Evolutionary conservation across 2,797 vertebrate species (phyloP).

Genomic region (Lagorchestes hirsutus): DNA sequence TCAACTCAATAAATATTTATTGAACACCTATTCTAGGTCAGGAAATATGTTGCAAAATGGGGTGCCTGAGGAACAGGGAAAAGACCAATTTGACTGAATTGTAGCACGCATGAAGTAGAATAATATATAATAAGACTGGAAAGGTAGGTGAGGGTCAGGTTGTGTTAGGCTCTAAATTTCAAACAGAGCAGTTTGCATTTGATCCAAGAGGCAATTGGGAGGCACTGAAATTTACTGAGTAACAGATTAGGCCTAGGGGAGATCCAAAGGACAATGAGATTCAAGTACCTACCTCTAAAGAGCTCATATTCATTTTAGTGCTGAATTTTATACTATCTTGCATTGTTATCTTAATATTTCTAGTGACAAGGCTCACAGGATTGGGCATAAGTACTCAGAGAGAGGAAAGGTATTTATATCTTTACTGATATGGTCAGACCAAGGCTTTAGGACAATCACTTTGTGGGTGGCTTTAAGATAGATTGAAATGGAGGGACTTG

Average conservation of each 20-base stretch:
- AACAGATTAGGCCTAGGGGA: background rate
- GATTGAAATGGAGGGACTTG: background rate
- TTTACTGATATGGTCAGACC: background rate
- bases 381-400: no score
- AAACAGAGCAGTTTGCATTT: background rate
- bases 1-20: background rate
- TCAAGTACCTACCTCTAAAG: background rate
- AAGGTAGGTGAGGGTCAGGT: background rate
- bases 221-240: background rate
- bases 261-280: background rate
- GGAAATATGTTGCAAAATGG: background rate
- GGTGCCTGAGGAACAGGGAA: background rate
- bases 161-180: background rate
- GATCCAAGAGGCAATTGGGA: background rate
- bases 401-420: background rate
- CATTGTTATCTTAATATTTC: no score
- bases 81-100: background rate
- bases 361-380: no score
- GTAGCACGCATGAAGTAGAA: background rate
- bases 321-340: background rate
- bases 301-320: background rate
- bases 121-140: background rate
- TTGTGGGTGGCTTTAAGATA: background rate
- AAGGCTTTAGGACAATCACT: background rate
- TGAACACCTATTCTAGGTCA: background rate